A percentile compares a stretch with the other conserved stretches of the same genome.
phyloP scores from a whole-genome alignment of 2,797 vertebrate genomes.

The Rhynchonycteris naso region DNA sequence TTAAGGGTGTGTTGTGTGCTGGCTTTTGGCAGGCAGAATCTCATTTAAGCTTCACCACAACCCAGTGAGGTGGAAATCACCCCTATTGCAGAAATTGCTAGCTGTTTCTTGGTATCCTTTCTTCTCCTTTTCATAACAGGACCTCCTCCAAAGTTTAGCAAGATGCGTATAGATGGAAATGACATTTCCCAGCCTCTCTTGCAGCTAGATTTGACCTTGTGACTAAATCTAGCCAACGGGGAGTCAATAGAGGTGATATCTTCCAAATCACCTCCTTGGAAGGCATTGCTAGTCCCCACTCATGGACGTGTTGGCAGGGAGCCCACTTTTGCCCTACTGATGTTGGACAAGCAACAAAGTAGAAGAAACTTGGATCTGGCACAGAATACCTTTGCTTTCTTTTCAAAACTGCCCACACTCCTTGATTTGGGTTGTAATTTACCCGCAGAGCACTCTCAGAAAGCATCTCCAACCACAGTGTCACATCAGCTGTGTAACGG shows the following conservation, averaged over 20 bases:
- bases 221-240: background rate
- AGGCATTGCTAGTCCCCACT: background rate
- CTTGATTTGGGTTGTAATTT: no score
- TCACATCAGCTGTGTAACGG: no score
- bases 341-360: background rate
- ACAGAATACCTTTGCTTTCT: no score
- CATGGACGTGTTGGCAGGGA: no score
- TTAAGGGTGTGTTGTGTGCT: background rate
- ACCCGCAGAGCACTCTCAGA: no score
- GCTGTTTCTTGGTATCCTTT: background rate
- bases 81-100: background rate
- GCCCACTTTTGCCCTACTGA: background rate
- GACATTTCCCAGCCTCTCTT: background rate
- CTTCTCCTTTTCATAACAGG: background rate
- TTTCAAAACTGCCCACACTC: no score
- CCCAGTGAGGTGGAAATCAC: background rate
- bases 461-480: no score
- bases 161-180: background rate
- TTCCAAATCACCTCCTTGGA: background rate
- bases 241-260: background rate
- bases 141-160: background rate
- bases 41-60: background rate
- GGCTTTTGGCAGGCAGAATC: background rate
- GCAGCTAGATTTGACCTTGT: background rate
- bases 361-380: background rate